These are phyloP conservation scores for Deilephila elpenor DNA, from an alignment of 2,888 invertebrate species.

Conservation along the genomic window DNA sequence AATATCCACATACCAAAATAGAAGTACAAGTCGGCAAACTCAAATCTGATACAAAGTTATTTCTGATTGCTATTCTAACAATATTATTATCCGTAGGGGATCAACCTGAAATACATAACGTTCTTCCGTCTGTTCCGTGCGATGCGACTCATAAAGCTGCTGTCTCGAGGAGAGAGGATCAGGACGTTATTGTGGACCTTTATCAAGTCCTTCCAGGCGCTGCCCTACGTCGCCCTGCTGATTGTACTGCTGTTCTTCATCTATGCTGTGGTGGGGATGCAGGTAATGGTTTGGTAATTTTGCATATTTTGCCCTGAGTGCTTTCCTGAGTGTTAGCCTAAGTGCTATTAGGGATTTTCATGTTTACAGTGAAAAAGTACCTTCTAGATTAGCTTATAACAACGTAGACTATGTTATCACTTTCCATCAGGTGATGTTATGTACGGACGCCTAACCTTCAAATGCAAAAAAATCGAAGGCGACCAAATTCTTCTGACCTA, in stretches of 20 bases:
- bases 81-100: slow-evolving; percentile 51
- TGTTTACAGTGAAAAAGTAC: no score
- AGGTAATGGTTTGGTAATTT: slow-evolving; percentile 85
- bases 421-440: no score
- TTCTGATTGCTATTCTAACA: not conserved
- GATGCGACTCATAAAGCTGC: slow-evolving; percentile 98
- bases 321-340: no score
- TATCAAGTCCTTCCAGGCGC: slow-evolving; percentile 99
- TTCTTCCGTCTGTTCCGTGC: slow-evolving; percentile 96
- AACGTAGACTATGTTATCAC: no score
- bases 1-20: no score
- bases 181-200: slow-evolving; percentile 99
- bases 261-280: slow-evolving; percentile 99
- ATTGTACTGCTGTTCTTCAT: slow-evolving; percentile 99
- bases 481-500: no score
- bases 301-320: slow-evolving; percentile 1
- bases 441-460: no score
- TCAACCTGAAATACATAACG: slow-evolving; percentile 90
- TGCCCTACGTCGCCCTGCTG: slow-evolving; percentile 98
- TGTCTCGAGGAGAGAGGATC: slow-evolving; percentile 98
- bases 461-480: no score
- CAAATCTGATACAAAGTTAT: no score
- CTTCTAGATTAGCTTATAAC: no score
- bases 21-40: no score
- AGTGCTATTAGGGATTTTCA: no score